Base-by-base conservation (phyloP, 2,797 vertebrate species). In the Acanthopagrus latus region DNA sequence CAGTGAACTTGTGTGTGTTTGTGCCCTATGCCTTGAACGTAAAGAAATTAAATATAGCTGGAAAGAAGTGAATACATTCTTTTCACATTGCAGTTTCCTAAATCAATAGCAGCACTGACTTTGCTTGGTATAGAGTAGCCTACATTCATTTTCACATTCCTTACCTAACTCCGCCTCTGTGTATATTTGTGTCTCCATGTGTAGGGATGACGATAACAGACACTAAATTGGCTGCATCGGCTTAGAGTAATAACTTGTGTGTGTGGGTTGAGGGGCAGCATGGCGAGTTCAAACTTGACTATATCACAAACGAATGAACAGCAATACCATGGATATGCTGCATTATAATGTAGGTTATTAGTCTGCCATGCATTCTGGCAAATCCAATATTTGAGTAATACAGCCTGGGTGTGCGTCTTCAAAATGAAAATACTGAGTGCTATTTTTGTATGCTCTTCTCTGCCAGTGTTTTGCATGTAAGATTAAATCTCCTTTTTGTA, bases 321-420 rank as follows among this genome's bases (percentile, higher is more conserved):
- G 78, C 63, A 77, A 79, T 83, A 84, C 75, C 70, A 77, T 25
- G 72, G 56, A n/a, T 51, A 66, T 17, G 63, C 80, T 83, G 64
- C 78, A 83, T 85, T 86, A 75, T 68, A 66, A 75, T 81, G 62
- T 25, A 72, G 64, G 73, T 84, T 85, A 89, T 88, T 86, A 89
- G 80, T 83, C 75, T 73, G 68, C 74, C 0, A 38, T 68, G 87
- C 79, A 76, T 78, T 81, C 77, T 69, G 75, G 64, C 50, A 90
- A 86, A 91, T 84, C 81, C 81, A 89, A 80, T 89, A 87, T 80
- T 74, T n/a, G 38, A 62, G 74, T 75, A 79, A 83, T 67, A 71
- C 38, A 48, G 78, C 16, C 52, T 50, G 29, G 33, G 52, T 66
- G 58, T 48, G 64, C 18, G n/a, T 73, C 20, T 68, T n/a, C 60